Evolutionary conservation across 2,113 vertebrate genomes (phyloP), one percentile per base, ranked within the genome.

Genomic region (Trachemys scripta): DNA sequence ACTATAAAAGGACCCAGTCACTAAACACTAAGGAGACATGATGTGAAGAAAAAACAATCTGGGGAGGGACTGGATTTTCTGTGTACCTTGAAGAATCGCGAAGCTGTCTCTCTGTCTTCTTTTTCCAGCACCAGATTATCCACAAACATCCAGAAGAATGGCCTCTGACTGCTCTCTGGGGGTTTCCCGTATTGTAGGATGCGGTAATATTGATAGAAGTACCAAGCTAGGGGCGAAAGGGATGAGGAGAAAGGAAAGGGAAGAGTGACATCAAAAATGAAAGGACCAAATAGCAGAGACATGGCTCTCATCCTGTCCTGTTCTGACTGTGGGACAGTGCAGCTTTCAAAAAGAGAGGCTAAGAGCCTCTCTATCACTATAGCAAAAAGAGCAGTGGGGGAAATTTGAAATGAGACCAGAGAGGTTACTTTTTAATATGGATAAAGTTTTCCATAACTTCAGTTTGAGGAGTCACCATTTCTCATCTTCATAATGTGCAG

Each of bases 51-150:
- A 0, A 0, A 42, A 27, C 79, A 54, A 51, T 0, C 0, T 4
- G 6, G 38, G 51, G 42, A 82, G 83, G 9, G 24, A 17, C 2
- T 72, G 49, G 10, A 11, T 91, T 84, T 90, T 17, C 29, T 69
- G 80, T 87, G 3, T 57, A 96, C 96, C 94, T 98, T 79, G 19
- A 98, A 83, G 47, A 96, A 94, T 13, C 65, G 96, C n/a, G 35
- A n/a, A 29, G 94, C 80, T 1, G 47, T 47, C 35, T 16, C 38
- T 31, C 45, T 92, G 4, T 82, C 94, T 0, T 97, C 97, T 8
- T 72, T 13, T 0, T 1, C 90, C 87, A 97, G 81, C 94, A 95
- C 22, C 65, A 96, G 79, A 22, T 92, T 94, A 85, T 97, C 89
- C n/a, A 78, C 65, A 2, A 80, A 94, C 17, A 95, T 38, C 87